Evolutionary conservation across 2,113 vertebrate species (phyloP).

Genomic region (Mionectes macconnelli): DNA sequence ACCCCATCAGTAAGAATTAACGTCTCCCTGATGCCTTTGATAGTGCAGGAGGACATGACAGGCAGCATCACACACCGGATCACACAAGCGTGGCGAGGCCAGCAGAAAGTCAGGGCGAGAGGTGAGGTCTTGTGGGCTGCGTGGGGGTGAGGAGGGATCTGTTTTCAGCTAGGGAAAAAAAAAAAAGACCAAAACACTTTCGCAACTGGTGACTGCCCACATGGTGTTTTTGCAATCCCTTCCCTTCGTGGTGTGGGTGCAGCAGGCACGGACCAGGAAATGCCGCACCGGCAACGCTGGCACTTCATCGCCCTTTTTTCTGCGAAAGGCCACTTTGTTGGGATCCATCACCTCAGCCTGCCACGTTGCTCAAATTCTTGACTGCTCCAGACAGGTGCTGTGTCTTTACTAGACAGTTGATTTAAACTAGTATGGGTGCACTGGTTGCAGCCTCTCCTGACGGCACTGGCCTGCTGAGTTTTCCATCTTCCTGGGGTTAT

Average conservation of each 20-base stretch:
- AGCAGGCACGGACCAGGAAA: background rate
- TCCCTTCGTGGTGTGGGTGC: background rate
- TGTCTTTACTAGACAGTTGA: background rate
- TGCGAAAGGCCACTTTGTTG: background rate
- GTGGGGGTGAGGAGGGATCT: background rate
- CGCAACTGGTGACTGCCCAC: background rate
- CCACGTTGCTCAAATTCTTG: background rate
- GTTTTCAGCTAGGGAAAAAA: background rate
- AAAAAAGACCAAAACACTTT: background rate
- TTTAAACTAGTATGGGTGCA: fast-evolving
- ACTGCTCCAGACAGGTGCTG: background rate
- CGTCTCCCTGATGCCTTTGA: background rate
- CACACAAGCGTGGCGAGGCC: background rate
- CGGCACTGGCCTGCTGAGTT: background rate
- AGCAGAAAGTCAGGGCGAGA: background rate
- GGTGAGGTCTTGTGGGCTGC: background rate
- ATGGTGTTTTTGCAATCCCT: background rate
- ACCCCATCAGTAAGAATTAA: background rate
- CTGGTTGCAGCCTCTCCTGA: background rate
- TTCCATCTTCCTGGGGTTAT: background rate
- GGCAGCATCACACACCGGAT: background rate
- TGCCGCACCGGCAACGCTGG: background rate
- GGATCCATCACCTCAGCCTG: background rate
- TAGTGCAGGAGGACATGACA: background rate
- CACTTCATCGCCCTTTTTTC: background rate